Base-by-base conservation (phyloP, 2,797 vertebrate genomes). In the Zalophus californianus region DNA sequence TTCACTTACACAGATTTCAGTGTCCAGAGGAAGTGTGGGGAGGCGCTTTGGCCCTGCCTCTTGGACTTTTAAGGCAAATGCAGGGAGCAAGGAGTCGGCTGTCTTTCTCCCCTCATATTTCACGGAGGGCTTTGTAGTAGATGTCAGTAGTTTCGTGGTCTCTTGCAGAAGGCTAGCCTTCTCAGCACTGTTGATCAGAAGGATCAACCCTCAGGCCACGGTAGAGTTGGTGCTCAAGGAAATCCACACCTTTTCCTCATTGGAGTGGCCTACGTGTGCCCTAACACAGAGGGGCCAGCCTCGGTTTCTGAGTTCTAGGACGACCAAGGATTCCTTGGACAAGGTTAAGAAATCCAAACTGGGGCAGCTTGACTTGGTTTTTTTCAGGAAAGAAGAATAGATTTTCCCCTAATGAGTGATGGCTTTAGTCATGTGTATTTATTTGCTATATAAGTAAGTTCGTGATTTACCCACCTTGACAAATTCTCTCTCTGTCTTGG, bases 11-110 rank as follows among this genome's bases (percentile, higher is more conserved):
- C 84, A 90, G 82, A 80, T 92, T 80, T 88, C 96, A 96, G 95
- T 96, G 96, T 97, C 97, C 38, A 7, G 52, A 95, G 96, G 98
- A 98, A 98, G 98, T 58, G 82, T 78, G 97, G 96, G 70, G 96
- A 96, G 96, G 97, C 82, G 16, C 44, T 3, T n/a, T 35, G 94
- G 91, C 96, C 87, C 97, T 98, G 96, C 92, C 97, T 97, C 92
- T 93, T 83, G 86, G n/a, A 97, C 98, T 98, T 96, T 96, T 96
- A 98, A 97, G 98, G 98, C 98, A 97, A 98, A 95, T 21, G 5
- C 29, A 13, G 77, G 77, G 86, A 90, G 50, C 87, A 90, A 95
- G 96, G 96, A 97, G 94, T 96, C 95, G 96, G 93, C 92, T 78
- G 48, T 94, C 97, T 97, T 96, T 95, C 93, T 98, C 97, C 90